Base-by-base conservation (phyloP, 2,797 vertebrate species). In the Cossypha caffra region DNA sequence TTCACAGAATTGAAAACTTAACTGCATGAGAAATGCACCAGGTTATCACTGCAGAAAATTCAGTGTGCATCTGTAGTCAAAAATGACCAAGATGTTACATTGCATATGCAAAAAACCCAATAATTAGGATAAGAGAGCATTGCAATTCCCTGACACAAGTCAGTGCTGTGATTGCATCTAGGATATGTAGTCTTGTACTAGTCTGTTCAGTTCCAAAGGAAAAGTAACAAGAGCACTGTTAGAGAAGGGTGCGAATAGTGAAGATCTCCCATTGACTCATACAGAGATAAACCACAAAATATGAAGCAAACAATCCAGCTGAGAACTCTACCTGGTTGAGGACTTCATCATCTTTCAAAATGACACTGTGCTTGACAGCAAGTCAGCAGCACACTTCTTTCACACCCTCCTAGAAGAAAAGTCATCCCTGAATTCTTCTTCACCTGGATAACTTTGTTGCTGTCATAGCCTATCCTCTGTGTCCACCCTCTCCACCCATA, bases 341-440 rank as follows among this genome's bases (percentile, higher is more conserved):
- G n/a, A 50, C 0, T 0, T 31, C 20, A 84, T 7, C 7, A 16
- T 50, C 43, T 42, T 86, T 57, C 73, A 75, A 82, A 86, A 72
- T 0, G 0, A 8, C 31, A n/a, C 48, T 20, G 9, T 33, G 26
- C 40, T 50, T 59, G 45, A 51, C 24, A 79, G 21, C n/a, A 79
- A 47, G 11, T 25, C 16, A 69, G 23, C 29, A 50, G 20, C 24
- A 80, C 5, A 16, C 38, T 67, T 72, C 26, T 78, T 74, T 26
- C 31, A 48, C 0, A 0, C 0, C 2, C 11, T 59, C 5, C 45
- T 45, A n/a, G 29, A 16, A 69, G 37, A 79, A 82, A 59, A 17
- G 5, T n/a, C 1, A 24, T 51, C 64, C 21, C 23, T 51, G 11
- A 55, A 47, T 51, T 68, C 3, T 8, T n/a, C 14, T 54, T 6